Percentiles rank a stretch among this genome's conserved stretches.
These are phyloP conservation scores for Coronaproctus castanopsis DNA, from an alignment of 2,888 invertebrate species.

Conservation along the genomic window DNA sequence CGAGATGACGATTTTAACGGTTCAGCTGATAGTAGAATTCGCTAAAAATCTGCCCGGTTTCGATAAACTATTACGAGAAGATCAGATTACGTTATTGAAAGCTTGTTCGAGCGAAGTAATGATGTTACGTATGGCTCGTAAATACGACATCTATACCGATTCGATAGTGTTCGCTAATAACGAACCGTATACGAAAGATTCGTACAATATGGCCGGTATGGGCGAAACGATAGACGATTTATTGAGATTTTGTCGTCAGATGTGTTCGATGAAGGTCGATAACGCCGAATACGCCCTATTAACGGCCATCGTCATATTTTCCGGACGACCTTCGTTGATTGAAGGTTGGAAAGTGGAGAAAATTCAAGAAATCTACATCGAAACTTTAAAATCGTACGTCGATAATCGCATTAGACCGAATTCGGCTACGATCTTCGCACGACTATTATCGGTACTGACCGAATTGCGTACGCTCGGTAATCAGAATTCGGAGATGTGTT, in stretches of 20 bases:
- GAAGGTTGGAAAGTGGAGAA: conserved; percentile 86
- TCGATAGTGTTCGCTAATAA: conserved; percentile 93
- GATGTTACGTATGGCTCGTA: conserved; percentile 88
- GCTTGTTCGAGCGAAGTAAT: conserved; percentile 95
- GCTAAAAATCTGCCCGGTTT: conserved; percentile 93
- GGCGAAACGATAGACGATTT: conserved; percentile 85
- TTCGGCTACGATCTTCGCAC: conserved; percentile 66
- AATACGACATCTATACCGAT: conserved; percentile 80
- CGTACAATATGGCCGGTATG: conserved; percentile 84
- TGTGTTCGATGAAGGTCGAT: conserved; percentile 87
- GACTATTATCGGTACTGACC: conserved; percentile 75
- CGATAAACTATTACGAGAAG: conserved; percentile 76
- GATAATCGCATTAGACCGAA: conserved; percentile 60
- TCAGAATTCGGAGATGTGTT: conserved; percentile 94
- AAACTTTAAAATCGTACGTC: conserved; percentile 79
- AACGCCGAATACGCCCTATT: conserved; percentile 92
- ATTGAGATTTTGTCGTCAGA: conserved; percentile 83
- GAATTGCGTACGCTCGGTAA: conserved; percentile 87
- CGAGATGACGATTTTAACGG: conserved; percentile 92
- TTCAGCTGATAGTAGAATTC: conserved; percentile 93
- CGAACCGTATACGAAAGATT: conserved; percentile 83
- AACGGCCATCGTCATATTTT: conserved; percentile 93
- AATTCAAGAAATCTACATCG: conserved; percentile 87
- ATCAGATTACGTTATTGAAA: conserved; percentile 86
- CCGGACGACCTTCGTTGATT: conserved; percentile 78